phyloP scores from a whole-genome alignment of 2,888 invertebrate species.

The Harpagoxenus sublaevis region DNA sequence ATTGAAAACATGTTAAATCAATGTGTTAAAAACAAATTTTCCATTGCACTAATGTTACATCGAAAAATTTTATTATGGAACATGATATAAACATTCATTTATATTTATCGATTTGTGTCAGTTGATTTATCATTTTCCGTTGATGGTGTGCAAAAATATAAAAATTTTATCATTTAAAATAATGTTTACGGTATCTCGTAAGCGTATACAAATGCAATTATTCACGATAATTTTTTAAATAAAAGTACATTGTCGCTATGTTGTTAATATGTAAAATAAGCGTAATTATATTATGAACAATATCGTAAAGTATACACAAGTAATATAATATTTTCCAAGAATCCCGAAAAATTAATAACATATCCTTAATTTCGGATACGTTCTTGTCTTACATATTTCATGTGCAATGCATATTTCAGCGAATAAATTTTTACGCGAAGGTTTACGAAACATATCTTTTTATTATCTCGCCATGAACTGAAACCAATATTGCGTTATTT shows the following conservation, averaged over 20 bases:
- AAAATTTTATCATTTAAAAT: not conserved
- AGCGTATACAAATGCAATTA: not conserved
- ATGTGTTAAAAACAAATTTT: conserved; percentile 11
- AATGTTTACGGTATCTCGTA: not conserved
- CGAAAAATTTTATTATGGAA: not conserved
- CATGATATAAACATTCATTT: not conserved
- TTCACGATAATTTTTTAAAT: not conserved
- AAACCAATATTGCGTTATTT: not conserved
- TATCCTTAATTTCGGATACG: not conserved
- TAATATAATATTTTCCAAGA: not conserved
- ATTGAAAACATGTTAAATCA: not conserved
- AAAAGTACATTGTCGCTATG: not conserved
- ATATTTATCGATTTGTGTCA: conserved; percentile 1
- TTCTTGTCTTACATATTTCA: not conserved
- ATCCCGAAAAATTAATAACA: not conserved
- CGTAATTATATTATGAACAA: not conserved
- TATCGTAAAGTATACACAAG: not conserved
- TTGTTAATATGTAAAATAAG: conserved; percentile 11
- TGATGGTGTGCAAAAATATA: not conserved
- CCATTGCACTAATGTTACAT: not conserved
- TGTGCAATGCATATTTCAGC: not conserved
- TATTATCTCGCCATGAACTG: not conserved
- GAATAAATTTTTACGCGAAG: not conserved
- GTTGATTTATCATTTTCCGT: not conserved
- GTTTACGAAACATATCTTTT: not conserved